Base-by-base conservation (phyloP, 1,140 invertebrate species). In the Heliconius melpomene region DNA sequence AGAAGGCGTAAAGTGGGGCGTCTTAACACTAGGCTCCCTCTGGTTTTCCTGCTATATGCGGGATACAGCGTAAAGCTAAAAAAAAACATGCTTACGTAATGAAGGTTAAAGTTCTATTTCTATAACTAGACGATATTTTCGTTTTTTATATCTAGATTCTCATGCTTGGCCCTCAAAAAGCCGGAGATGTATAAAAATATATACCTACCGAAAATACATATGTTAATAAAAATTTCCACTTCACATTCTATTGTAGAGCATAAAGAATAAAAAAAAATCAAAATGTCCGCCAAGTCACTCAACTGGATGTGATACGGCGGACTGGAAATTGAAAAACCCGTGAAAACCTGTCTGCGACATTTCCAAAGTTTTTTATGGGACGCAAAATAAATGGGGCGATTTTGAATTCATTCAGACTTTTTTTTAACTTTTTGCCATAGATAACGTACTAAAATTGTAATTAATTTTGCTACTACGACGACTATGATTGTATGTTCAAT, bases 251-350 rank as follows among this genome's bases (percentile, higher is more conserved):
- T 23, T 29, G 60, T 66, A 13, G 60, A 66, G 13, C 23, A 66
- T 66, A 66, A 66, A 66, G 13, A 66, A 66, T 66, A 0, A 60
- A 60, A 60, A 60, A 26, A 60, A 60, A 26, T 23, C 29, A 88
- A 87, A 86, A 85, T 50, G 57, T 60, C 57, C 52, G 79, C 73
- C 83, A 83, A 85, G 80, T 85, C 89, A 89, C 50, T 85, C 80
- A 78, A 57, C 73, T 86, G 88, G 83, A 87, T 78, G 71, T 77
- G 89, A 91, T 91, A 91, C 74, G 88, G 70, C 85, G 57, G 75
- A 82, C 74, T 86, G 90, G 88, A 90, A 90, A 90, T 89, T 91
- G 89, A 85, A 89, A 90, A 89, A 87, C 86, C 83, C 86, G 77
- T 83, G 79, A 81, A 85, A 87, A 86, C 74, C 46, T 50, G 74